Evolutionary conservation across 2,888 invertebrate species (phyloP), one percentile per base, ranked within the genome.

Genomic region (Pseudococcus jackbeardsleyi): DNA sequence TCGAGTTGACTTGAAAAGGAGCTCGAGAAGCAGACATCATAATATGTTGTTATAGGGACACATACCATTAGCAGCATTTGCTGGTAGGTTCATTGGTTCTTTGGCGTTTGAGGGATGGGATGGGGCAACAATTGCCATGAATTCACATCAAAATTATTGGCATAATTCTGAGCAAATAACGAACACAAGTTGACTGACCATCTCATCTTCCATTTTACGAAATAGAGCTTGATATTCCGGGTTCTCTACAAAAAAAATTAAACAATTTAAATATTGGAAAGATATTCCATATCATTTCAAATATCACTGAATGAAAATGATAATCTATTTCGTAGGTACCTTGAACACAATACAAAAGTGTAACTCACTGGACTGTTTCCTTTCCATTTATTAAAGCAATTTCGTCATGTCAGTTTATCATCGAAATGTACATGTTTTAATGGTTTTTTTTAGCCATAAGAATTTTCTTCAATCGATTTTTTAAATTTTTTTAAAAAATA

Each of bases 181-280:
- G 8, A 64, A 64, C 22, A 11, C 11, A 22, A 64, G 19, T 39
- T 3, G 7, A 39, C 39, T 39, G 39, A 96, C 96, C 95, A 96
- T 96, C 93, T 96, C 96, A 93, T 96, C 96, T 92, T 96, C 96
- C 93, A 96, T 95, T 91, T 91, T 96, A 94, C 96, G 77, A 59
- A 79, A 96, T 90, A 96, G 95, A 91, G 96, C 96, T 92, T 96
- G 96, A 93, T 96, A 96, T 91, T 95, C 95, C 90, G 95, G 93
- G 93, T 96, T 96, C 92, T 96, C 94, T 94, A 92, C 59, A 92
- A 92, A 90, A 9, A 79, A 12, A 79, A 46, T n/a, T 54, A n/a
- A n/a, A 54, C 3, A 17, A n/a, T 54, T 17, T 17, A 17, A 17
- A 54, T 17, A 2, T 17, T 15, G 54, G n/a, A 54, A 54, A 54